Evolutionary conservation across 2,113 vertebrate species (phyloP).

Genomic region (Tinamus guttatus): DNA sequence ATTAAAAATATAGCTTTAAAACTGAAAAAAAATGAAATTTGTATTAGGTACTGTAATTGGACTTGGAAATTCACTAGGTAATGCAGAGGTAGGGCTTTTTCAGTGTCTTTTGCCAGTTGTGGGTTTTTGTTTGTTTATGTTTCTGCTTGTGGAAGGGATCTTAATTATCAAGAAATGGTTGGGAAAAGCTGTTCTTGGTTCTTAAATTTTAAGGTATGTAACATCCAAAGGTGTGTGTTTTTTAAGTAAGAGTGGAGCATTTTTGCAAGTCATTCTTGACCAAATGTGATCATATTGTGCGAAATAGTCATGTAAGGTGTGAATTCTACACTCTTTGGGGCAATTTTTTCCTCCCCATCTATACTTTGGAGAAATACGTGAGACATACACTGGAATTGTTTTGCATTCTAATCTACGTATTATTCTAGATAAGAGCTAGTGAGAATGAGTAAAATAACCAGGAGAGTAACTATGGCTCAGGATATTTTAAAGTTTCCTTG

Average conservation of each 20-base stretch:
- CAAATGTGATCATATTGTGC: neutral
- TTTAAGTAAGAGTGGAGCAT: neutral
- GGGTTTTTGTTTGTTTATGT: neutral
- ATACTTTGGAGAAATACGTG: neutral
- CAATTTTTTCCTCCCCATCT: neutral
- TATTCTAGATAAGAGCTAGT: neutral
- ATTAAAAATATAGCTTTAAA: neutral
- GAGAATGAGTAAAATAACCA: neutral
- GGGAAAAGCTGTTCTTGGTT: neutral
- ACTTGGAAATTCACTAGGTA: neutral
- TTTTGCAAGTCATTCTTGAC: neutral
- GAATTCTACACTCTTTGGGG: neutral
- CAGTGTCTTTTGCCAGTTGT: neutral
- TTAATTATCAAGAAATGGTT: neutral
- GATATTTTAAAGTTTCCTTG: neutral
- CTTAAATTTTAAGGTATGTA: neutral
- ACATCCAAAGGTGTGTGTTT: too few species aligned
- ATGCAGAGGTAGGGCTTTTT: neutral
- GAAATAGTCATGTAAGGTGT: neutral
- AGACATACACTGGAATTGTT: neutral
- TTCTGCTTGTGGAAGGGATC: neutral
- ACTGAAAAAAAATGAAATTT: neutral
- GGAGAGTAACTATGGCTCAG: neutral
- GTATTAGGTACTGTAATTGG: neutral
- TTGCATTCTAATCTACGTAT: neutral